Base-by-base conservation (phyloP, 2,113 vertebrate species). In the Oncorhynchus mykiss region DNA sequence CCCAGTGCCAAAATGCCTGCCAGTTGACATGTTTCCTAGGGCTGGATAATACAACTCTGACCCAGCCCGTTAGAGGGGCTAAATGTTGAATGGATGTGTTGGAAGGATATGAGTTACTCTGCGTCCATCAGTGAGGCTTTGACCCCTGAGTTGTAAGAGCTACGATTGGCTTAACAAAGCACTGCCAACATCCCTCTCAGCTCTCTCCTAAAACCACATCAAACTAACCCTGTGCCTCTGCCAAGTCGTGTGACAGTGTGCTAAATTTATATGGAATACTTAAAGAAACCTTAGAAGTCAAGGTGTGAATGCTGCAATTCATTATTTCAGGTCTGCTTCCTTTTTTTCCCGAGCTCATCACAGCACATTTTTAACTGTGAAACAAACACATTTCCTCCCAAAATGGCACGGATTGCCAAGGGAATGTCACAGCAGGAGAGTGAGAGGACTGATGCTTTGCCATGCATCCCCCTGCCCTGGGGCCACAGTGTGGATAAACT, bases 231-330 rank as follows among this genome's bases (percentile, higher is more conserved):
- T 18, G 5, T 24, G 51, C 57, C 66, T 75, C 62, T 74, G 80
- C 82, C 78, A 77, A 82, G 83, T 73, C 64, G 74, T 84, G 75
- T 74, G 71, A 83, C 76, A 83, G 79, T 72, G 54, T 65, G 83
- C 76, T 70, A 48, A 73, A 79, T 51, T 86, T 86, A 84, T 82
- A 89, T 81, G 74, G 68, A 84, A 87, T 79, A 79, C 84, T 89
- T 85, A 72, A 75, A 76, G 77, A 84, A 85, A 86, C 88, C 78
- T 71, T 84, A 81, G 68, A 84, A 83, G 82, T 87, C 85, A 80
- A 80, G 80, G 79, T 75, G 82, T 20, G 78, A 84, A 86, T 25
- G 76, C 80, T 84, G 79, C 59, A 88, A 85, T 85, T 84, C 85
- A 90, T 88, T 72, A 78, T 77, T 87, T 80, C 57, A 71, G 65